phyloP scores from a whole-genome alignment of 2,797 vertebrate genomes.

The Neosilurus hyrtlii region DNA sequence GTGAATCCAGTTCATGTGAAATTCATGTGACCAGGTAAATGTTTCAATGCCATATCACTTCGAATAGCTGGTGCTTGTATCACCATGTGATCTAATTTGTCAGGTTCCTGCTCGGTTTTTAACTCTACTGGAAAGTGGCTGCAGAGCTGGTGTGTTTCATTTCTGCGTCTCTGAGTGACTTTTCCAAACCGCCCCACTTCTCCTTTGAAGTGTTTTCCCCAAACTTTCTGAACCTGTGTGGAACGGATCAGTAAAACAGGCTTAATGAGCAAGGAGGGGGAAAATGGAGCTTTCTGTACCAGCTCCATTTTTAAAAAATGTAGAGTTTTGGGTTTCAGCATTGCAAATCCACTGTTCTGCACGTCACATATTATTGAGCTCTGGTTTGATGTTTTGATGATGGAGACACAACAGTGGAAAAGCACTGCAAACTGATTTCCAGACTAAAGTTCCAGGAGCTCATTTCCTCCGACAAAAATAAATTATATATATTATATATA shows the following conservation, averaged over 20 bases:
- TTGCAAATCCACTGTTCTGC: not conserved
- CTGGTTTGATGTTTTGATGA: conserved; percentile 3
- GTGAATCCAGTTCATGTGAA: too few species aligned
- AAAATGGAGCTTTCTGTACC: not conserved
- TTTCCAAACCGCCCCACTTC: not conserved
- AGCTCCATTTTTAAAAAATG: not conserved
- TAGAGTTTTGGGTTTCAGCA: not conserved
- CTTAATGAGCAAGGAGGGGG: not conserved
- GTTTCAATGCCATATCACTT: too few species aligned
- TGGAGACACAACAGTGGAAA: not conserved
- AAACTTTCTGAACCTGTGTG: not conserved
- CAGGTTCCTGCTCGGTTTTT: too few species aligned
- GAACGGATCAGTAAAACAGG: not conserved
- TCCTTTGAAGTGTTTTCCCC: not conserved
- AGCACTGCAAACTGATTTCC: not conserved
- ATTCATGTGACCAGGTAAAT: too few species aligned
- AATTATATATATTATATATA: too few species aligned
- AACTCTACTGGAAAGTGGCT: not conserved
- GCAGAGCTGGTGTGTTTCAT: too few species aligned
- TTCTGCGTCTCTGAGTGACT: not conserved
- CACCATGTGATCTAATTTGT: too few species aligned
- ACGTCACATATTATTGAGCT: not conserved
- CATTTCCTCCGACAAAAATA: too few species aligned
- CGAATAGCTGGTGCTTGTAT: too few species aligned
- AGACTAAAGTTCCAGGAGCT: not conserved